Evolutionary conservation across 1,140 invertebrate genomes (phyloP).

Genomic region (Sycobia sp.): DNA sequence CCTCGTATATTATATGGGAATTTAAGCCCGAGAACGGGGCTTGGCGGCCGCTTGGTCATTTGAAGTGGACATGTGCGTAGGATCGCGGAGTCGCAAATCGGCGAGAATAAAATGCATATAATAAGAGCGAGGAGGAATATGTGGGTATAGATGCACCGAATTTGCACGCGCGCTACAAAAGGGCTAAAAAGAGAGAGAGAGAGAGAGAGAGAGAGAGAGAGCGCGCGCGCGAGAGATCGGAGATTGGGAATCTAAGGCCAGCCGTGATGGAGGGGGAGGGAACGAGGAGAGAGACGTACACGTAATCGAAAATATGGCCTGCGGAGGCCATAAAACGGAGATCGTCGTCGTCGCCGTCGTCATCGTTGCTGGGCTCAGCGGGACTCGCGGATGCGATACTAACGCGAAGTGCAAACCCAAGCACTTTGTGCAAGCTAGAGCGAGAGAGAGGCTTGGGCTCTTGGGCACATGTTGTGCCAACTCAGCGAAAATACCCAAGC

Average conservation of each 20-base stretch:
- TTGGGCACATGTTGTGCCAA: constrained; percentile 61
- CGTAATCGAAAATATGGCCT: constrained; percentile 53
- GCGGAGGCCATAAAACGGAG: constrained; percentile 29
- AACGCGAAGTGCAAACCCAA: constrained; percentile 55
- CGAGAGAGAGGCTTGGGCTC: constrained; percentile 32
- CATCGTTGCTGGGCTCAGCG: constrained; percentile 47
- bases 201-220: no score
- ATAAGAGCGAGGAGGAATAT: no score
- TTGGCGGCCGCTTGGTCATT: neutral
- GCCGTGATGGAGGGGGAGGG: no score
- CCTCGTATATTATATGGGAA: constrained; percentile 15
- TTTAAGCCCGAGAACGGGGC: constrained; percentile 9
- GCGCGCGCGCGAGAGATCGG: no score
- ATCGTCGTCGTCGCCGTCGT: neutral
- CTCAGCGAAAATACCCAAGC: constrained; percentile 49
- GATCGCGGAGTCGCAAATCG: neutral
- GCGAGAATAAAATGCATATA: no score
- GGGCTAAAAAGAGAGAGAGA: no score
- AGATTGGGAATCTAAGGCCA: no score
- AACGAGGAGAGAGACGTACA: constrained; percentile 33
- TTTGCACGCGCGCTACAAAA: no score
- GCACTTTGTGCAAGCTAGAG: constrained; percentile 48
- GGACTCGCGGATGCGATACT: constrained; percentile 41
- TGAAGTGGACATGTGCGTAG: constrained; percentile 4
- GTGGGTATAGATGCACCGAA: no score